Conservation (phyloP, 2,888 invertebrate genomes). For the Orchestes rusci region DNA sequence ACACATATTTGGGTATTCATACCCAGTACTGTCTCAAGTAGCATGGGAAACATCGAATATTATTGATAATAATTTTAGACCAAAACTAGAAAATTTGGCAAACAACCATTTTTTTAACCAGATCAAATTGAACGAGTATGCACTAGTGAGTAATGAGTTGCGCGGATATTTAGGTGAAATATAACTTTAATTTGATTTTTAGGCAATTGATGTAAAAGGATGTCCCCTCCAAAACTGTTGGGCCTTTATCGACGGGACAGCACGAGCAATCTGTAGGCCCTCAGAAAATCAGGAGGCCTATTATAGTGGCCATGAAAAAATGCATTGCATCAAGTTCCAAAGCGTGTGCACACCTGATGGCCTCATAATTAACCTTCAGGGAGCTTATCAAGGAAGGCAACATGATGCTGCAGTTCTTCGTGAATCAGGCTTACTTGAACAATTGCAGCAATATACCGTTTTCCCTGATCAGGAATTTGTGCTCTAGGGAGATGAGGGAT, state of each 20-base stretch:
- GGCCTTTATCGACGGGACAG: slow-evolving; percentile 9
- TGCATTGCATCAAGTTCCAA: slow-evolving; percentile 16
- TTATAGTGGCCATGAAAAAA: slow-evolving; percentile 1
- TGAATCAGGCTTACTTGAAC: slow-evolving; percentile 1
- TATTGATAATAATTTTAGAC: too few species aligned
- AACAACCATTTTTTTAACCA: too few species aligned
- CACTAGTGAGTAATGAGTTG: too few species aligned
- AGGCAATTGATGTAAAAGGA: slow-evolving; percentile 4
- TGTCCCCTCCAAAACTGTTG: slow-evolving; percentile 5
- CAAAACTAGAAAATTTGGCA: too few species aligned
- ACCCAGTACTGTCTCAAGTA: too few species aligned
- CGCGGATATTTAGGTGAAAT: too few species aligned
- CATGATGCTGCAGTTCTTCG: slow-evolving; percentile 22
- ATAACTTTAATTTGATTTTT: slow-evolving; percentile 2
- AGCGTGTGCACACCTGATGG: slow-evolving; percentile 22
- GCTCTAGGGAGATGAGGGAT: slow-evolving; percentile 23
- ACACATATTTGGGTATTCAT: too few species aligned
- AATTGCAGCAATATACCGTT: slow-evolving; percentile 2
- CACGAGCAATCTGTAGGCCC: slow-evolving; percentile 6
- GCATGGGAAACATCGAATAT: too few species aligned
- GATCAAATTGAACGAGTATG: too few species aligned
- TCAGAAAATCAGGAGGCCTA: slow-evolving; percentile 2
- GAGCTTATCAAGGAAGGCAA: slow-evolving; percentile 21
- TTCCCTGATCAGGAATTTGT: slow-evolving; percentile 1
- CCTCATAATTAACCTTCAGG: slow-evolving; percentile 20